These are phyloP conservation scores for Pogonocherus hispidulus DNA, from an alignment of 2,888 invertebrate genomes.

Conservation along the genomic window DNA sequence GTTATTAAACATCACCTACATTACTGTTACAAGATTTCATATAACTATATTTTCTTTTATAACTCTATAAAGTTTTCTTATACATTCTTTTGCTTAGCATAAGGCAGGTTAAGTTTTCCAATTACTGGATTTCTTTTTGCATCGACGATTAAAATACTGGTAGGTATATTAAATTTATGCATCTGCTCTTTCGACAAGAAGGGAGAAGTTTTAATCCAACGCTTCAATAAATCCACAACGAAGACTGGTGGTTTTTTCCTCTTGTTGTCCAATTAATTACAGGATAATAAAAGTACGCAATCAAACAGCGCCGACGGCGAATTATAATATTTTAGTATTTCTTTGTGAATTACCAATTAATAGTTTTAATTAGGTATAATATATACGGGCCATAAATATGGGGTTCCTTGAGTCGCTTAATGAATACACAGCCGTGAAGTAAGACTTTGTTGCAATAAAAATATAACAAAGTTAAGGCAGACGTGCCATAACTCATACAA, in stretches of 20 bases:
- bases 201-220: not conserved
- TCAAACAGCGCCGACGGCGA: conserved; percentile 22
- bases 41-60: too few species aligned
- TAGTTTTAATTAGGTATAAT: conserved; percentile 52
- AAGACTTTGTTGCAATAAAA: conserved; percentile 58
- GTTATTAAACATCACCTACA: too few species aligned
- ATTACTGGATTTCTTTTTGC: too few species aligned
- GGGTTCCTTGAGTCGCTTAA: conserved; percentile 46
- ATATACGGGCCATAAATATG: conserved; percentile 49
- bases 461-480: conserved; percentile 58
- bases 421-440: conserved; percentile 46
- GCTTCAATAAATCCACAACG: not conserved
- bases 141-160: too few species aligned
- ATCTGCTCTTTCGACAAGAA: not conserved
- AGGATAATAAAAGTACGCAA: conserved; percentile 5
- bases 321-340: conserved; percentile 32
- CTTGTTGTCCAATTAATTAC: conserved; percentile 12
- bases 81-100: too few species aligned
- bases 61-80: too few species aligned
- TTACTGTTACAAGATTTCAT: too few species aligned
- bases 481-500: conserved; percentile 58
- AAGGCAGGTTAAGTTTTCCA: too few species aligned
- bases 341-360: conserved; percentile 48
- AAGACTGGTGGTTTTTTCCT: not conserved
- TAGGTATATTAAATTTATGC: too few species aligned